phyloP scores from a whole-genome alignment of 2,888 invertebrate species.

The Andrena camellia region DNA sequence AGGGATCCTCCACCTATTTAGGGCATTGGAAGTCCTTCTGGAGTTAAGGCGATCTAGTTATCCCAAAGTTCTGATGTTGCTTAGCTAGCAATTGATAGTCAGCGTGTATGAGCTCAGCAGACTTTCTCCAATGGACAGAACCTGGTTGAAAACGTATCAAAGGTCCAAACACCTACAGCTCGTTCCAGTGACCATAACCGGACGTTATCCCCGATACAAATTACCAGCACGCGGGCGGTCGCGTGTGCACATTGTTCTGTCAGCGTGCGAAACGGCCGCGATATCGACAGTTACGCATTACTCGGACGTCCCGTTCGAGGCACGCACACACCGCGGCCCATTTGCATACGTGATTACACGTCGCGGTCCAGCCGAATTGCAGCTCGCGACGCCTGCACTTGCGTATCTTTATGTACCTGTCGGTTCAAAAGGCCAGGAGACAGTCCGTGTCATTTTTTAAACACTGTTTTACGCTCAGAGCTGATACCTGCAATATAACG shows the following conservation, averaged over 20 bases:
- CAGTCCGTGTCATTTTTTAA: slow-evolving; percentile 55
- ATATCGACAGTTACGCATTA: slow-evolving; percentile 73
- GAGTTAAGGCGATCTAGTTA: neutral
- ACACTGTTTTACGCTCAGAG: slow-evolving; percentile 55
- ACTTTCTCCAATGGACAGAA: neutral
- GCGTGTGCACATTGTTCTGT: slow-evolving; percentile 62
- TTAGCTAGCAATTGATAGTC: neutral
- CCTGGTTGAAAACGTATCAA: neutral
- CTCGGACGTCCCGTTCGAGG: slow-evolving; percentile 51
- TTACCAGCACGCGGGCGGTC: slow-evolving; percentile 58
- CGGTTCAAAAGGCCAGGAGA: slow-evolving; percentile 52
- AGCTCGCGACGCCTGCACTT: slow-evolving; percentile 62
- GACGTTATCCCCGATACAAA: slow-evolving; percentile 53
- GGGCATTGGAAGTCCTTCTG: no score
- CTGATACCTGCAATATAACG: slow-evolving; percentile 1
- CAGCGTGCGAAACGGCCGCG: slow-evolving; percentile 66
- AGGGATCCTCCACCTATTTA: no score
- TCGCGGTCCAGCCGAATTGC: slow-evolving; percentile 63
- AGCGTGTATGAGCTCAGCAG: neutral
- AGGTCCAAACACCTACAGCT: slow-evolving; percentile 20
- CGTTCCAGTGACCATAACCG: slow-evolving; percentile 37
- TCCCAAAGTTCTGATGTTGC: neutral
- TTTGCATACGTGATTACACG: slow-evolving; percentile 73
- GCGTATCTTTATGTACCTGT: slow-evolving; percentile 70
- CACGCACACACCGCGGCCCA: slow-evolving; percentile 43